phyloP scores from a whole-genome alignment of 1,140 invertebrate species.

The Diplogasteroides magnus region DNA sequence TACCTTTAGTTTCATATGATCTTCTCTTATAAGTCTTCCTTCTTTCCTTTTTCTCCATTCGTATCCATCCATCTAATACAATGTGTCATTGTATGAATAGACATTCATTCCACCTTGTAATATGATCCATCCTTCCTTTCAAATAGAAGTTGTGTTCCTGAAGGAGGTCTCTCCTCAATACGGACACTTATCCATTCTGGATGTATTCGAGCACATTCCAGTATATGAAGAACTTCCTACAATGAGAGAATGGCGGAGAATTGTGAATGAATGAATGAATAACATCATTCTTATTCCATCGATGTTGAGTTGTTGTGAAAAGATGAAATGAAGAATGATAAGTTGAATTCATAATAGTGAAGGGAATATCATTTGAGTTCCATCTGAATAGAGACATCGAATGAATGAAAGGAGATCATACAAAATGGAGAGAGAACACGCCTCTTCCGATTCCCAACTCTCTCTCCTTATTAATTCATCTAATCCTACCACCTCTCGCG shows the following conservation, averaged over 20 bases:
- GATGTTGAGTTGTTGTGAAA: not conserved
- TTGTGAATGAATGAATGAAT: not conserved
- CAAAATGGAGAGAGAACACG: too few relatives aligned
- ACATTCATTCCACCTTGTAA: not conserved
- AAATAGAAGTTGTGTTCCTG: not conserved
- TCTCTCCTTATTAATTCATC: too few relatives aligned
- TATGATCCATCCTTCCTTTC: not conserved
- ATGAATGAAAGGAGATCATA: too few relatives aligned
- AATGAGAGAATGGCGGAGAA: not conserved
- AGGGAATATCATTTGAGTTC: too few relatives aligned
- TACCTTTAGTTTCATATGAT: slow-evolving; percentile 98
- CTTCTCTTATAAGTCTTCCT: slow-evolving; percentile 92
- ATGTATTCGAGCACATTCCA: not conserved
- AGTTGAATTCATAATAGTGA: too few relatives aligned
- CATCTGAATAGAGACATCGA: too few relatives aligned
- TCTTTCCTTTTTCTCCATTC: slow-evolving; percentile 98
- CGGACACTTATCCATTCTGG: not conserved
- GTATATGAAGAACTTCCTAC: not conserved
- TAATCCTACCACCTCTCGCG: too few relatives aligned
- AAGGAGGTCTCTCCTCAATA: not conserved
- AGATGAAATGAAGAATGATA: not conserved
- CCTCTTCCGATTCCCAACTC: too few relatives aligned
- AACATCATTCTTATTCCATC: not conserved
- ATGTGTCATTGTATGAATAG: slow-evolving; percentile 12
- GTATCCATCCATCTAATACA: slow-evolving; percentile 71